Evolutionary conservation across 2,113 vertebrate genomes (phyloP).

Genomic region (Columba janthina): DNA sequence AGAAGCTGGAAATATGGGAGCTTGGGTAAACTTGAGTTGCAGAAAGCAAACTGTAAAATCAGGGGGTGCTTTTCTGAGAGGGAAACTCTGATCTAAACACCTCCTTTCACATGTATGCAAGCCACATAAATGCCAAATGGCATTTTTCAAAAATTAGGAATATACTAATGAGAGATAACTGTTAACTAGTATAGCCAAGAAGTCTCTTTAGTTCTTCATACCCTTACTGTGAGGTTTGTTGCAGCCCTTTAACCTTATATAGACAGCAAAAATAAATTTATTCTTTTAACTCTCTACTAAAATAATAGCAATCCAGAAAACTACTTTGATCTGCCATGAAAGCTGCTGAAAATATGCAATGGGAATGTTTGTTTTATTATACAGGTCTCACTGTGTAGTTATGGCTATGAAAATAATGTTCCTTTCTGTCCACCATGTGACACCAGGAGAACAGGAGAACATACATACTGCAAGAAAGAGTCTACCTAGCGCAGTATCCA

Average conservation of each 20-base stretch:
- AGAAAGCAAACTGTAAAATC: not conserved
- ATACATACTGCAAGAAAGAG: not conserved
- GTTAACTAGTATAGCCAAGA: not conserved
- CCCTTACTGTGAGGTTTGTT: not conserved
- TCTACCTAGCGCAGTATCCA: not conserved
- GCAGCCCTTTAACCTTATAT: not conserved
- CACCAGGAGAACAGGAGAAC: not conserved
- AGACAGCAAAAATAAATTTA: not conserved
- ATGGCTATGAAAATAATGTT: not conserved
- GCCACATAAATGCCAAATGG: not conserved
- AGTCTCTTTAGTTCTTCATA: not conserved
- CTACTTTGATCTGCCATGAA: not conserved
- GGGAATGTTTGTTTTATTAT: not conserved
- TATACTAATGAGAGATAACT: not conserved
- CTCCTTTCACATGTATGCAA: not conserved
- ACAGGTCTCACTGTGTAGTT: not conserved
- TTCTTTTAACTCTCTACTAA: not conserved
- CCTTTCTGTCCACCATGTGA: not conserved
- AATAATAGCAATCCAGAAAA: not conserved
- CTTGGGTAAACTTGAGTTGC: not conserved
- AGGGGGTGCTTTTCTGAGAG: not conserved
- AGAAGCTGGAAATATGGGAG: not conserved
- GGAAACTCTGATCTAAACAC: not conserved
- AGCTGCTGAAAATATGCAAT: not conserved
- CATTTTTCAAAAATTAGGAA: not conserved